Evolutionary conservation across 2,113 vertebrate genomes (phyloP).

Genomic region (Oophaga pumilio): DNA sequence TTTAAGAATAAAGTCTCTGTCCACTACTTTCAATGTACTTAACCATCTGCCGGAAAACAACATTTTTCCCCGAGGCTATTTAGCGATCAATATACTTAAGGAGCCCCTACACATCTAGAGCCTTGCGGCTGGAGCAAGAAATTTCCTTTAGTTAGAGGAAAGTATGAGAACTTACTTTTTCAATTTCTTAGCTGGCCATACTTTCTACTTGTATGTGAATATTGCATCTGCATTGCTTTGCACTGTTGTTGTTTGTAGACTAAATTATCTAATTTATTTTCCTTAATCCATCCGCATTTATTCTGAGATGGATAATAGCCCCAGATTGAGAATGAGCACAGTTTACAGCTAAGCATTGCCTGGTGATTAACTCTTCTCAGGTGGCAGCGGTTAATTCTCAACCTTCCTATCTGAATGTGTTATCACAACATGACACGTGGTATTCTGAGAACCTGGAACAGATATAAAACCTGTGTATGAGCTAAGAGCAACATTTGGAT

Average conservation of each 20-base stretch:
- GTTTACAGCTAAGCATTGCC: slow-evolving; percentile 16
- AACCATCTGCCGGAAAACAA: background rate
- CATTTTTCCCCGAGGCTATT: background rate
- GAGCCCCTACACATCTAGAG: background rate
- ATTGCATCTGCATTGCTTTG: background rate
- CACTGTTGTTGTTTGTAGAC: background rate
- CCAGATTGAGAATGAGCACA: slow-evolving; percentile 35
- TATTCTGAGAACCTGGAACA: background rate
- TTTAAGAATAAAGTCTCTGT: background rate
- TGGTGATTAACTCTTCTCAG: slow-evolving; percentile 21
- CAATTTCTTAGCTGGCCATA: background rate
- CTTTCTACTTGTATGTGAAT: background rate
- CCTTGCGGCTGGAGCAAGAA: background rate
- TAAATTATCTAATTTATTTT: background rate
- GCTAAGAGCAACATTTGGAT: slow-evolving; percentile 41
- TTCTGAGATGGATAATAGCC: slow-evolving; percentile 5
- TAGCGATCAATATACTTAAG: background rate
- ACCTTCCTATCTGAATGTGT: slow-evolving; percentile 30
- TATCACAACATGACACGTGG: slow-evolving; percentile 33
- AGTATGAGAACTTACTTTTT: background rate
- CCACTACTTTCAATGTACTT: background rate
- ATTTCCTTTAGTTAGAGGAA: background rate
- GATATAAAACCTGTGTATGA: slow-evolving; percentile 17
- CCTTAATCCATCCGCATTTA: background rate
- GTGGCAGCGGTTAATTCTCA: slow-evolving; percentile 19